Conservation (phyloP, 2,888 invertebrate genomes). For the Scrobipalpa atriplicella region DNA sequence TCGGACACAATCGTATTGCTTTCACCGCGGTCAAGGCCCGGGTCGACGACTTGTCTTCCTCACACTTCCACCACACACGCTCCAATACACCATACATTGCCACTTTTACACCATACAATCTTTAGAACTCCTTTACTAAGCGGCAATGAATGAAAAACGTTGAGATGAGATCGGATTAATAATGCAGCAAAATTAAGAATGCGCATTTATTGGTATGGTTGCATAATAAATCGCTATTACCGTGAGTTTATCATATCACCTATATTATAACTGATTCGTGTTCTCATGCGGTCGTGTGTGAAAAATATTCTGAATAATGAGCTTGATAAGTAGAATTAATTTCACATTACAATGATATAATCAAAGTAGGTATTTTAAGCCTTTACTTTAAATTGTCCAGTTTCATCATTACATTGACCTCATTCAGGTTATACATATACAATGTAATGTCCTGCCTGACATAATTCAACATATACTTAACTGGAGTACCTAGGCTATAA, state of each 20-base stretch:
- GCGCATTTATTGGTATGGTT: slow-evolving; percentile 10
- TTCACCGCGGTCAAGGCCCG: slow-evolving; percentile 69
- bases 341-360: too few relatives aligned
- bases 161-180: neutral
- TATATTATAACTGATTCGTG: slow-evolving; percentile 3
- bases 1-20: slow-evolving; percentile 39
- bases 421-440: too few relatives aligned
- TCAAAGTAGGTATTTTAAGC: too few relatives aligned
- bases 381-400: too few relatives aligned
- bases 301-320: slow-evolving; percentile 2
- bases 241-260: slow-evolving; percentile 13
- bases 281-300: slow-evolving; percentile 15
- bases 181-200: slow-evolving; percentile 16
- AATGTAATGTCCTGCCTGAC: too few relatives aligned
- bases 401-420: too few relatives aligned
- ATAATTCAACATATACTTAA: too few relatives aligned
- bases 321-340: neutral
- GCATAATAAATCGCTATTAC: slow-evolving; percentile 4
- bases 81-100: slow-evolving; percentile 36
- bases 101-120: slow-evolving; percentile 23
- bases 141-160: neutral
- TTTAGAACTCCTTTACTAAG: too few relatives aligned
- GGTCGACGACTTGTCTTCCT: slow-evolving; percentile 49
- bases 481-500: too few relatives aligned
- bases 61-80: neutral